Evolutionary conservation across 2,888 invertebrate species (phyloP), one percentile per base, ranked within the genome.

Genomic region (Oligia latruncula): DNA sequence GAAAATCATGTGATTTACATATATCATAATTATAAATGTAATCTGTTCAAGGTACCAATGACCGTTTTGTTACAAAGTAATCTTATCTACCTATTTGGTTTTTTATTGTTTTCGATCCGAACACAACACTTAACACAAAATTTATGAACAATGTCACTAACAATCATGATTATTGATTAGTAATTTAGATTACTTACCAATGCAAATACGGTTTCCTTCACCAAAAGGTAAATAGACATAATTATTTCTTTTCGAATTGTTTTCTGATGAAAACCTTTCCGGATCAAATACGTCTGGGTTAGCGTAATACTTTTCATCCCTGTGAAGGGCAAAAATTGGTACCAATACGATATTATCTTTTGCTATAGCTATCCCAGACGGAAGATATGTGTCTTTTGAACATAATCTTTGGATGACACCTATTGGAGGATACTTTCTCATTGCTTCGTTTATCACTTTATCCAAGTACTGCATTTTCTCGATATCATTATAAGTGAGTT

Each of bases 151-250:
- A 35, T 29, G 0, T n/a, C 8, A 17, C 35, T 52, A 17, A 29
- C 8, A 40, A 49, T 52, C 8, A 75, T 43, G 9, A 40, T 11
- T n/a, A 65, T 1, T 0, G 0, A 75, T 60, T n/a, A 66, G 0
- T n/a, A 15, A 62, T 62, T 68, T 17, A 55, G 2, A 64, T 40
- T 49, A 90, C 94, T 94, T 90, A 97, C 97, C 97, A 71, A 97
- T 93, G 87, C 97, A 97, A 85, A 94, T 94, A 55, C 97, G 92
- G 68, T 96, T 96, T 66, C 97, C 97, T 88, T 95, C 97, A 23
- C 97, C 97, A 90, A 97, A 97, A 13, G 97, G 96, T 80, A 97
- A 87, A 88, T 93, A 97, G 40, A 93, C 93, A 85, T 91, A 96
- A 65, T 95, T 95, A 2, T 91, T 86, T 62, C 91, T 88, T 40